These are phyloP conservation scores for Carettochelys insculpta DNA, from an alignment of 2,113 vertebrate species.

Conservation along the genomic window DNA sequence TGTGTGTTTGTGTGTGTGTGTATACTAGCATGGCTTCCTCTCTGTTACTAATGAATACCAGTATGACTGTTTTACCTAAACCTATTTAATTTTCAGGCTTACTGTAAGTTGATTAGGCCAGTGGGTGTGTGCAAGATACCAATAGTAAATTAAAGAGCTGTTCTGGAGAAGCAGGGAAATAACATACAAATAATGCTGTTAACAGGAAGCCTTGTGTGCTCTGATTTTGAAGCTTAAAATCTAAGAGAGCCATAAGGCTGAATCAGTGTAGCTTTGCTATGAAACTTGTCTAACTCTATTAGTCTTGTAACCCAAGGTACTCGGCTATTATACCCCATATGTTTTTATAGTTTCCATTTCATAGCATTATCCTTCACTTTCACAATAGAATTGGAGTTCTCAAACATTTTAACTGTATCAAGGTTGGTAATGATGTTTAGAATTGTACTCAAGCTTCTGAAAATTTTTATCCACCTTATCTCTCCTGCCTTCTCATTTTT, in stretches of 20 bases:
- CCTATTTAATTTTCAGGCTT: neutral
- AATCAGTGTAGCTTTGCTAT: neutral
- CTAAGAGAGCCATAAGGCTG: neutral
- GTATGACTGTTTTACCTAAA: too few relatives aligned
- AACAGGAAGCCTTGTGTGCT: neutral
- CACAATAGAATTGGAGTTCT: neutral
- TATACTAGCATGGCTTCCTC: too few relatives aligned
- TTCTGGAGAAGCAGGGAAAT: neutral
- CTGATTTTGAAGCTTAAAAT: neutral
- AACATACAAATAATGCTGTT: neutral
- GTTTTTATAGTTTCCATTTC: neutral
- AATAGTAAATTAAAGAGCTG: neutral
- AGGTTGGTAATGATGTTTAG: neutral
- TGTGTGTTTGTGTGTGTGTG: too few relatives aligned
- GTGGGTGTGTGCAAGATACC: neutral
- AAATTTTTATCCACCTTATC: neutral
- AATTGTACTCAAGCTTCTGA: neutral
- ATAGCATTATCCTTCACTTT: neutral
- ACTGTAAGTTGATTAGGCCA: neutral
- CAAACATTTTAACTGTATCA: neutral
- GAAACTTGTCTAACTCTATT: neutral
- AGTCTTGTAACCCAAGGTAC: neutral
- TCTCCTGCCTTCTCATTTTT: neutral
- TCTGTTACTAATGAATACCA: too few relatives aligned
- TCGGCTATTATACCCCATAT: neutral